Evolutionary conservation across 2,888 invertebrate species (phyloP), one percentile per base, ranked within the genome.

Genomic region (Caenorhabditis uteleia): DNA sequence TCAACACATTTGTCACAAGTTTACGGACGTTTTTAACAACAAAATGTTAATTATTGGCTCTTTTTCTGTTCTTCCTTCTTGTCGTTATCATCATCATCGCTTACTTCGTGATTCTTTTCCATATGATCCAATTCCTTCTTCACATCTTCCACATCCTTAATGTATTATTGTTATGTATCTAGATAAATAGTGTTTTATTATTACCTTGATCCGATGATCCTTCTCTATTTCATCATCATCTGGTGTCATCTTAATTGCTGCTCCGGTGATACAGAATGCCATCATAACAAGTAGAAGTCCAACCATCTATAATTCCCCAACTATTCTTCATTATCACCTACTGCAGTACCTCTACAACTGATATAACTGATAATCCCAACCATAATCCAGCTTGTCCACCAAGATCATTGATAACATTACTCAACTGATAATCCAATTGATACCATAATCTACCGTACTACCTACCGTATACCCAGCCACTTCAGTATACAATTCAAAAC

Each of bases 331-430:
- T 16, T n/a, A 33, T n/a, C 12, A 33, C 12, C 33, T 33, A 29
- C n/a, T 33, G 7, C 33, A 33, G 12, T 33, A 84, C 73, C 60
- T 84, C 84, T 4, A 84, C 82, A 2, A 83, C 53, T 0, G 84
- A 84, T 39, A 84, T 82, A 42, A 84, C 82, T 1, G 84, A 84
- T 21, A 84, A 69, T 5, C 84, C 84, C 10, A 84, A 64, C 83
- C 84, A 84, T 16, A 84, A 68, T 7, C 84, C 84, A 20, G 84
- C 78, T 56, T 84, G 84, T 21, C 84, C 84, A 2, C 84, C 84
- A 23, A 84, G 74, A 53, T 84, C 84, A 38, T 83, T 84, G 25
- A 84, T 79, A 47, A 84, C 71, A 50, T 80, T 82, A 61, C 78
- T 72, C 4, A 82, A 74, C 83, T 84, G 74, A 45, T 57, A 26